Evolutionary conservation across 2,797 vertebrate genomes (phyloP).

Genomic region (Spheniscus humboldti): DNA sequence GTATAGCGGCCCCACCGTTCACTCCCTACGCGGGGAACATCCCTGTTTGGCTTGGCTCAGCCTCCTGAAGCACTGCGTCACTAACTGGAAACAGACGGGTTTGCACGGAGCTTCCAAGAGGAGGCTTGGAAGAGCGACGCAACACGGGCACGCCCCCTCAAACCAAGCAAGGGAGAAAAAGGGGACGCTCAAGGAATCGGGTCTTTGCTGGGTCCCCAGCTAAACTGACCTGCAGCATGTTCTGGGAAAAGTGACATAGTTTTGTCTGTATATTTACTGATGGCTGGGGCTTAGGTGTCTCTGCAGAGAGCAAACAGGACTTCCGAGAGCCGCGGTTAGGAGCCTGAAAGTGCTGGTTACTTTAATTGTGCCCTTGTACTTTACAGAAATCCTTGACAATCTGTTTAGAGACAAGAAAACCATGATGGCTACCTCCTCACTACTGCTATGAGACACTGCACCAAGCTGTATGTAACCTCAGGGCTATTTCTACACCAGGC

Average conservation of each 20-base stretch:
- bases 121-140: not conserved
- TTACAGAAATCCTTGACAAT: not conserved
- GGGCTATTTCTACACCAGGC: not conserved
- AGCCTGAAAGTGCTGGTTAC: not conserved
- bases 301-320: not conserved
- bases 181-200: not conserved
- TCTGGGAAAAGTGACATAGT: not conserved
- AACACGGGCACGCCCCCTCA: not conserved
- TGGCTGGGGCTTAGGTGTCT: not conserved
- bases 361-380: not conserved
- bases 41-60: constrained; percentile 25
- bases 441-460: not conserved
- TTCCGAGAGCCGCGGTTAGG: not conserved
- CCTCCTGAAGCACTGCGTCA: not conserved
- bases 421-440: not conserved
- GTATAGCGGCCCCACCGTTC: not conserved
- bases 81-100: not conserved
- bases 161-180: not conserved
- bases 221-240: not conserved
- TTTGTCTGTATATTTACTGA: not conserved
- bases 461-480: not conserved
- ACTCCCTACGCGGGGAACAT: not conserved
- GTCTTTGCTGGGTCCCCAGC: not conserved
- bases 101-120: constrained; percentile 6
- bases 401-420: not conserved